phyloP scores from a whole-genome alignment of 2,797 vertebrate species.

The Brotula barbata region DNA sequence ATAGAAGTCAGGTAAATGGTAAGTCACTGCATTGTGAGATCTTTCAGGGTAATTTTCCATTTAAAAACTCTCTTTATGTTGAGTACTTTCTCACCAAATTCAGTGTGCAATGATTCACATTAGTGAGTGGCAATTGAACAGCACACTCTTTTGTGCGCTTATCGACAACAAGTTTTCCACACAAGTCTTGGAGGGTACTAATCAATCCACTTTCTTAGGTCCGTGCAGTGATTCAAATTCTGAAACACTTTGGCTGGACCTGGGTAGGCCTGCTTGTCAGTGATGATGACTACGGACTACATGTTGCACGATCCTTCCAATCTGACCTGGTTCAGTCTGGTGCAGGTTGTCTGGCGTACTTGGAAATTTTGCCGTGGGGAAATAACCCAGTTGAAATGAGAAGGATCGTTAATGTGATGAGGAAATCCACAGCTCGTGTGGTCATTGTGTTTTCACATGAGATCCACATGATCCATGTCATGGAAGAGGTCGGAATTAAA shows the following conservation, averaged over 20 bases:
- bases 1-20: not conserved
- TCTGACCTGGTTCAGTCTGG: conserved; percentile 42
- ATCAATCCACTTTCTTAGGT: conserved; percentile 30
- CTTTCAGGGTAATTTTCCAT: no score
- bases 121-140: no score
- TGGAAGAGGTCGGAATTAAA: conserved; percentile 44
- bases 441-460: conserved; percentile 59
- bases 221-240: conserved; percentile 67
- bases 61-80: no score
- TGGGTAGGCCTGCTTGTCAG: conserved; percentile 74
- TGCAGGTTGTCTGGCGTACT: conserved; percentile 65
- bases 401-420: conserved; percentile 56
- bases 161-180: not conserved
- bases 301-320: conserved; percentile 67
- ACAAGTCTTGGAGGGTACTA: not conserved
- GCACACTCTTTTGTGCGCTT: no score
- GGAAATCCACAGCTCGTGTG: conserved; percentile 55
- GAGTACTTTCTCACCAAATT: no score
- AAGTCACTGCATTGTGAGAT: no score
- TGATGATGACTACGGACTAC: conserved; percentile 73
- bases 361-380: conserved; percentile 64
- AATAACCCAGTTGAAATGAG: conserved; percentile 42
- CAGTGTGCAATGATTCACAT: no score
- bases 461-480: conserved; percentile 48
- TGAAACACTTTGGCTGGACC: conserved; percentile 71